A percentile compares a stretch with the other conserved stretches of the same genome.
Conservation (phyloP, 2,113 vertebrate species). For the Entelurus aequoreus region DNA sequence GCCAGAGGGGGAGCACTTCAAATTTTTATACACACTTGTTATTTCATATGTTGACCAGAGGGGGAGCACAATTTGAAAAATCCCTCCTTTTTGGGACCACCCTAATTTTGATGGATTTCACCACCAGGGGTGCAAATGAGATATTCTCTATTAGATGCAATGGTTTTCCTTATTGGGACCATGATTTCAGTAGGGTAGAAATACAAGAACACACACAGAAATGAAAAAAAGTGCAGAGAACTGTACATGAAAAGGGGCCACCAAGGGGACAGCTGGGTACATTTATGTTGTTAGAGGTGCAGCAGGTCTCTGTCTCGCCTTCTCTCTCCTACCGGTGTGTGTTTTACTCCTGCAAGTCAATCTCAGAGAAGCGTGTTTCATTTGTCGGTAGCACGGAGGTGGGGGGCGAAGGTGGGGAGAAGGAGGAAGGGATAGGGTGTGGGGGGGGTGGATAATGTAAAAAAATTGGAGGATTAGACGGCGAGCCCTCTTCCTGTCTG, state of each 20-base stretch:
- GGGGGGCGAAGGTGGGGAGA: slow-evolving; percentile 11
- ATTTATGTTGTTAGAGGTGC: slow-evolving; percentile 42
- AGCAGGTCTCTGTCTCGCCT: slow-evolving; percentile 33
- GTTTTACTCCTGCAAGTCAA: slow-evolving; percentile 55
- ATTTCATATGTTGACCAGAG: no score
- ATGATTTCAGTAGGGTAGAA: no score
- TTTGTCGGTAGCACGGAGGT: slow-evolving; percentile 43
- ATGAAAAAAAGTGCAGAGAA: not conserved
- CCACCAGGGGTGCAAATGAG: no score
- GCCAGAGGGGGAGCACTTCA: no score
- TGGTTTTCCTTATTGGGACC: no score
- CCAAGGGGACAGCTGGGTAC: slow-evolving; percentile 27
- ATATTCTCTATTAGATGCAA: no score
- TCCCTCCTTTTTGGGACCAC: no score
- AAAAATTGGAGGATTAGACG: slow-evolving; percentile 72
- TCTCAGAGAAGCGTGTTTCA: slow-evolving; percentile 60
- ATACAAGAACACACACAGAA: no score
- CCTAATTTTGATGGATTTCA: no score
- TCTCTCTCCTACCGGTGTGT: slow-evolving; percentile 30
- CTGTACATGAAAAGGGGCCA: slow-evolving; percentile 1
- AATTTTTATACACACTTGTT: no score
- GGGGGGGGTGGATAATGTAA: slow-evolving; percentile 63
- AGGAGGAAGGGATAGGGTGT: slow-evolving; percentile 25
- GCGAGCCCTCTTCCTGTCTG: slow-evolving; percentile 69
- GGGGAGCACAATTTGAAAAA: no score